phyloP scores from a whole-genome alignment of 2,113 vertebrate species.

The Antechinus flavipes region DNA sequence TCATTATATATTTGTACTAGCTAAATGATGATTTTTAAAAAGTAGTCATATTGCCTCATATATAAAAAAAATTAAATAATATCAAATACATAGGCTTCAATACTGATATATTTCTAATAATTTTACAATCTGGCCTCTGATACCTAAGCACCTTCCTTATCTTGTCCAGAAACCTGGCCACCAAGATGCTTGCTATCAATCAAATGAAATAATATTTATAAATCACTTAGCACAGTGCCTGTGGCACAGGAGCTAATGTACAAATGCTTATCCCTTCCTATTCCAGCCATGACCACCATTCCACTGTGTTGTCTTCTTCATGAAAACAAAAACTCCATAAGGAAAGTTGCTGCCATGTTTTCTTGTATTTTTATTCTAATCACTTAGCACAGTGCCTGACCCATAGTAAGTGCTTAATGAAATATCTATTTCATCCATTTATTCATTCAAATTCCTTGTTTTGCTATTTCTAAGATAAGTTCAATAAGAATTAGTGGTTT shows the following conservation, averaged over 20 bases:
- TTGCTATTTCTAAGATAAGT: not conserved
- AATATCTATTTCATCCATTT: not conserved
- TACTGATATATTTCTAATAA: not conserved
- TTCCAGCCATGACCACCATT: not conserved
- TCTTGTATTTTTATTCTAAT: not conserved
- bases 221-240: not conserved
- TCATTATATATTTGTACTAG: not conserved
- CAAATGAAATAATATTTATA: not conserved
- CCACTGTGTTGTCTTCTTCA: not conserved
- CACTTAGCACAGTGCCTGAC: not conserved
- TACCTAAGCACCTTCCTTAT: not conserved
- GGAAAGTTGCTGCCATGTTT: not conserved
- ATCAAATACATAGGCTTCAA: not conserved
- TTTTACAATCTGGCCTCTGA: not conserved
- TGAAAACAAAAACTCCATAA: not conserved
- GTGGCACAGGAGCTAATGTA: not conserved
- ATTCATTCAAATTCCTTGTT: not conserved
- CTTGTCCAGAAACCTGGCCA: not conserved
- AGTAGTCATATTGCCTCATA: not conserved
- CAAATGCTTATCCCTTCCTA: not conserved
- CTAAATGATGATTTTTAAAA: not conserved
- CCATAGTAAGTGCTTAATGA: not conserved
- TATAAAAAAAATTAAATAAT: not conserved
- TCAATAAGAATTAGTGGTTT: not conserved
- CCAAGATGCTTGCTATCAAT: not conserved